Conservation (phyloP, 1,140 invertebrate species). For the Polyergus mexicanus region DNA sequence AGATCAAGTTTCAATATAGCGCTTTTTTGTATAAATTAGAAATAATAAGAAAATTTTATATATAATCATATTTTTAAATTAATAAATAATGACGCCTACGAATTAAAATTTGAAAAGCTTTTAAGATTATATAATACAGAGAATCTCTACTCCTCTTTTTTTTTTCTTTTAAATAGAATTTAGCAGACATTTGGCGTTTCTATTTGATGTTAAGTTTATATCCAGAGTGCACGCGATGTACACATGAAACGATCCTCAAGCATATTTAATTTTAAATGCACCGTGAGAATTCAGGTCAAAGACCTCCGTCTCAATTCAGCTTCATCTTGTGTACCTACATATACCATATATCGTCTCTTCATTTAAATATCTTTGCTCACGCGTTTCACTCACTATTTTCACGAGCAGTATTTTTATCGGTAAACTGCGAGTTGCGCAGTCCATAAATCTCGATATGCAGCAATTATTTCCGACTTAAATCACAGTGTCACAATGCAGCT, state of each 20-base stretch:
- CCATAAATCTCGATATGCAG: slow-evolving; percentile 51
- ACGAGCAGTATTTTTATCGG: slow-evolving; percentile 37
- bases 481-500: slow-evolving; percentile 48
- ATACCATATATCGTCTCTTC: neutral
- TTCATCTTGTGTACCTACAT: neutral
- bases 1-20: neutral
- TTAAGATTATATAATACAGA: neutral
- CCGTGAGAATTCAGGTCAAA: slow-evolving; percentile 4
- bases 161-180: neutral
- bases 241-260: neutral
- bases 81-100: neutral
- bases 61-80: neutral
- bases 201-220: slow-evolving; percentile 14
- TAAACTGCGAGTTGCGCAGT: slow-evolving; percentile 26
- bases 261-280: neutral
- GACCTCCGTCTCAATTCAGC: slow-evolving; percentile 16
- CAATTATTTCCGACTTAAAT: slow-evolving; percentile 58
- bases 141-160: neutral
- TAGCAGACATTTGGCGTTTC: neutral
- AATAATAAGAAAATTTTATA: neutral
- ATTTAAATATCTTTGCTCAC: slow-evolving; percentile 3
- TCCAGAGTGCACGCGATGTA: neutral
- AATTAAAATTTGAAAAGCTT: neutral
- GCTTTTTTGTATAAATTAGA: neutral
- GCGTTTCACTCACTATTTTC: slow-evolving; percentile 33